phyloP scores from a whole-genome alignment of 2,888 invertebrate genomes.

The Ennomos erosarius region DNA sequence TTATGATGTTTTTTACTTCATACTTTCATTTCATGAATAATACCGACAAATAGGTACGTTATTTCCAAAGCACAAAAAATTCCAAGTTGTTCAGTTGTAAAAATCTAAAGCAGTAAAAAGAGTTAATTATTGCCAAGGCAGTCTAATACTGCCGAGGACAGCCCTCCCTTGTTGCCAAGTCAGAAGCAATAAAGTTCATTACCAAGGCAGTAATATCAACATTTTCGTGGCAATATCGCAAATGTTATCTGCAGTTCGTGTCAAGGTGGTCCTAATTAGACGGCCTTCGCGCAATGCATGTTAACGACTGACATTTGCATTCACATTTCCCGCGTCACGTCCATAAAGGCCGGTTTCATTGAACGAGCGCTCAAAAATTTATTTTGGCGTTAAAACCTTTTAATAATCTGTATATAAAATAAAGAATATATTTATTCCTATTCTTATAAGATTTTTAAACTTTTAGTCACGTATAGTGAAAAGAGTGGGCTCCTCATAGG shows the following conservation, averaged over 20 bases:
- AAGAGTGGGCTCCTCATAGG: no score
- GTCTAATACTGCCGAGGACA: no score
- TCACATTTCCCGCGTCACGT: slow-evolving; percentile 52
- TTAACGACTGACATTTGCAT: slow-evolving; percentile 83
- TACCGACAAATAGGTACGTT: no score
- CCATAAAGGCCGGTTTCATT: slow-evolving; percentile 40
- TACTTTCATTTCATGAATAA: no score
- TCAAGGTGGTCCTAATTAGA: slow-evolving; percentile 80
- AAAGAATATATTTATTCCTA: no score
- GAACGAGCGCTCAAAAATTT: slow-evolving; percentile 1
- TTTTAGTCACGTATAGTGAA: no score
- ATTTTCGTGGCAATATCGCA: slow-evolving; percentile 59
- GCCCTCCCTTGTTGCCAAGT: not conserved
- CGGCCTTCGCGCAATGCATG: slow-evolving; percentile 81
- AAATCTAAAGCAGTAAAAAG: not conserved
- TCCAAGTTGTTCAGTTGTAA: no score
- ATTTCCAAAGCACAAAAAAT: no score
- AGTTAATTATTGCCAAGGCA: not conserved
- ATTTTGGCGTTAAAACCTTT: no score
- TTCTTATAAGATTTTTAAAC: no score
- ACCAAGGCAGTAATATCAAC: slow-evolving; percentile 48
- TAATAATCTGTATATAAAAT: no score
- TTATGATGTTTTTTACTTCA: no score
- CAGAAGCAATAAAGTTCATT: slow-evolving; percentile 31
- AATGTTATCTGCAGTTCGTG: slow-evolving; percentile 66